These are phyloP conservation scores for Neogobius melanostomus DNA, from an alignment of 2,113 vertebrate genomes.

Conservation along the genomic window DNA sequence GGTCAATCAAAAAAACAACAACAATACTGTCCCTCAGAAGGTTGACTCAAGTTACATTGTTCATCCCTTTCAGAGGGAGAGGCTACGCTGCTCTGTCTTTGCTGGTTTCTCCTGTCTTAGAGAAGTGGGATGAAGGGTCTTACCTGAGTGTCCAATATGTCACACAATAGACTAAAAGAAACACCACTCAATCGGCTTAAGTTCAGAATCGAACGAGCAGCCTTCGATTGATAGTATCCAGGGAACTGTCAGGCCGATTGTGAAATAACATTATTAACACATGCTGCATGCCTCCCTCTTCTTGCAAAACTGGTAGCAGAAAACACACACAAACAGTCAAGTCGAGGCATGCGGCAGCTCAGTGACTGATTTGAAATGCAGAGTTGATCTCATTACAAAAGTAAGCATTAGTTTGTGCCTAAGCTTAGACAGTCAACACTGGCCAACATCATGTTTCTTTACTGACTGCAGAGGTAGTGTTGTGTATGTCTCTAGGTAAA, in stretches of 20 bases:
- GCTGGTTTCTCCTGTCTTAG: not conserved
- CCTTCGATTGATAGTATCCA: conserved; percentile 8
- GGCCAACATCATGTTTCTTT: conserved; percentile 1
- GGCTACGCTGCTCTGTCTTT: conserved; percentile 1
- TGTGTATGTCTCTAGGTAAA: conserved; percentile 15
- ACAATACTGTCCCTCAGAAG: conserved; percentile 13
- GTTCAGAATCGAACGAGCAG: not conserved
- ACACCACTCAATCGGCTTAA: not conserved
- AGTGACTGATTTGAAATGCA: conserved; percentile 36
- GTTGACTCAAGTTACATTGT: conserved; percentile 20
- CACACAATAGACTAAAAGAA: conserved; percentile 14
- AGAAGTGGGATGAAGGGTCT: conserved; percentile 20
- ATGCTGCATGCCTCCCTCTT: conserved; percentile 47
- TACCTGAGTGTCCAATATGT: conserved; percentile 38
- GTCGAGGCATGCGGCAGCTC: conserved; percentile 51
- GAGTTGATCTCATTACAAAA: conserved; percentile 13
- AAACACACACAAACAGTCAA: conserved; percentile 24
- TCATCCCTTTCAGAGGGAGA: not conserved
- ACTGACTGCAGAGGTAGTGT: conserved; percentile 1
- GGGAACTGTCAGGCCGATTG: conserved; percentile 6
- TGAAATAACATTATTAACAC: conserved; percentile 16
- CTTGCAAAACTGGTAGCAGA: conserved; percentile 18
- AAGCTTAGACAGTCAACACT: not conserved
- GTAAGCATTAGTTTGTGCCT: conserved; percentile 10
- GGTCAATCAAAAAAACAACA: conserved; percentile 4